Conservation (phyloP, 1,140 invertebrate genomes). For the Aphidius gifuensis region DNA sequence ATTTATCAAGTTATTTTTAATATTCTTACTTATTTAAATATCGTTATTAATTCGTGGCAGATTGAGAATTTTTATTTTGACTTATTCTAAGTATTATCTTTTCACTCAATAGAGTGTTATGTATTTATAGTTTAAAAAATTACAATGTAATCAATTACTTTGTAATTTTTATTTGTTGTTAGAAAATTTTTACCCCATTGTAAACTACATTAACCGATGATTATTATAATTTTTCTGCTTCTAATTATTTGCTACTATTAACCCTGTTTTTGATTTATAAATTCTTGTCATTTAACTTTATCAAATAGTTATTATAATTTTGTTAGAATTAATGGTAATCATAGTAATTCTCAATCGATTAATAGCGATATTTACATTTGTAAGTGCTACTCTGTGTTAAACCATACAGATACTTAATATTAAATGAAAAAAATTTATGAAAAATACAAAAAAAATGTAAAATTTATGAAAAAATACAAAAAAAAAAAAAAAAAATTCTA, state of each 20-base stretch:
- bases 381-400: conserved; percentile 47
- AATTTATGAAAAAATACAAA: conserved; percentile 29
- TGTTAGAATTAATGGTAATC: conserved; percentile 21
- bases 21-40: conserved; percentile 11
- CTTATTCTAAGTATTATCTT: conserved; percentile 18
- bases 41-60: conserved; percentile 21
- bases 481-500: conserved; percentile 30
- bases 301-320: conserved; percentile 25
- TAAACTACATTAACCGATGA: too few relatives aligned
- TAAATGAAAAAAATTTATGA: conserved; percentile 27
- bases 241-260: too few relatives aligned
- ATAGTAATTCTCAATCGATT: conserved; percentile 40
- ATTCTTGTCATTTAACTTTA: background rate
- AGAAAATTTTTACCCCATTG: too few relatives aligned
- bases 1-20: conserved; percentile 8
- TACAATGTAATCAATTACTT: background rate
- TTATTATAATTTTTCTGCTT: too few relatives aligned
- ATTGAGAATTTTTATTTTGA: conserved; percentile 14
- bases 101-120: background rate
- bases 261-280: too few relatives aligned
- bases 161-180: too few relatives aligned
- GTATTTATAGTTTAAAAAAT: too few relatives aligned
- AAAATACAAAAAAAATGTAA: conserved; percentile 31
- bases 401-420: conserved; percentile 36
- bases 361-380: conserved; percentile 40